Base-by-base conservation (phyloP, 1,140 invertebrate species). In the Drosophila rufa region DNA sequence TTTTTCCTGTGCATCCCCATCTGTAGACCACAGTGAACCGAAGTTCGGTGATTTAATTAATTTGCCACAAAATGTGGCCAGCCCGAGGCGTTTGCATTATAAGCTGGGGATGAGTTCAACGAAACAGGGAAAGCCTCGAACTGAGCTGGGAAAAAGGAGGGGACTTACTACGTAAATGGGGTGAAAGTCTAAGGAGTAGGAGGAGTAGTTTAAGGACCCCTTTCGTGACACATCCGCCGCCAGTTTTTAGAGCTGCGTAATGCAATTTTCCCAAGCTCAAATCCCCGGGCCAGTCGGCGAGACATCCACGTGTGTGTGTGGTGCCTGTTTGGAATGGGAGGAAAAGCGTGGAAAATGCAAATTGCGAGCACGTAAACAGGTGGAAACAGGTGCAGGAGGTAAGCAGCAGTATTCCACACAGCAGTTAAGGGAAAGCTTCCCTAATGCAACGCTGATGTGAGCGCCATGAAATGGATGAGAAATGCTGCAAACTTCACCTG, bases 21-120 rank as follows among this genome's bases (percentile, higher is more conserved):
- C 14, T n/a, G 22, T n/a, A 70, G 25, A 47, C 22, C n/a, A 36
- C n/a, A 27, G 22, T 17, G 19, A 58, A 57, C 33, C 42, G 25
- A 76, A 58, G 43, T 56, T 57, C 47, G 58, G 74, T 74, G 80
- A 79, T 84, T 87, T 87, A 89, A 87, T 87, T 87, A 87, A 87
- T 87, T 89, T 89, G 77, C 83, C 77, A 84, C 85, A 84, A 87
- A 89, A 84, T 87, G 73, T 84, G 75, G 83, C 66, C 55, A 57
- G 69, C 75, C 56, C 46, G 22, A 80, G 66, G 60, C 71, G 45
- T 56, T 60, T 64, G 61, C 66, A 83, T 84, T 84, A 83, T 80
- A 74, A 75, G 76, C 77, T 55, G 25, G 62, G 50, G 51, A 71
- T 70, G 68, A 47, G 56, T 65, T 59, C 14, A 55, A 42, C 47